phyloP scores from a whole-genome alignment of 1,140 invertebrate genomes.

The Papilio aristodemus region DNA sequence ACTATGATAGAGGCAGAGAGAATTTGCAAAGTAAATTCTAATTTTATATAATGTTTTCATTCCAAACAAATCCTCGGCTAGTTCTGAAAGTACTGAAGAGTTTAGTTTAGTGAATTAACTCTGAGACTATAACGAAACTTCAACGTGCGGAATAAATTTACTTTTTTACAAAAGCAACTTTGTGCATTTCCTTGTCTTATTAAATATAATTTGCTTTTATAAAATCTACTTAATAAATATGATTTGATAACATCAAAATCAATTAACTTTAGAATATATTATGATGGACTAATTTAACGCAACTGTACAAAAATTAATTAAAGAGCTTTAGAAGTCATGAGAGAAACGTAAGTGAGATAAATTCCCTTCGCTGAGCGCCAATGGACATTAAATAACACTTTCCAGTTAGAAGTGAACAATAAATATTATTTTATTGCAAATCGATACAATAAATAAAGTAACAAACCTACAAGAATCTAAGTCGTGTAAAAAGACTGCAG shows the following conservation, averaged over 20 bases:
- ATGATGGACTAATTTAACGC: no score
- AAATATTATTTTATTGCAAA: conserved; percentile 9
- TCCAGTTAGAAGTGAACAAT: background rate
- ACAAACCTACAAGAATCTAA: background rate
- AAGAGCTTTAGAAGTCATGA: background rate
- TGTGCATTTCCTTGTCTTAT: background rate
- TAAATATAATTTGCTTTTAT: background rate
- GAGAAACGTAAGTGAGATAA: background rate
- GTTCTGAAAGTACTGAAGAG: background rate
- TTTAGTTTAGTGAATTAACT: conserved; percentile 5
- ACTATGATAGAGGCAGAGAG: no score
- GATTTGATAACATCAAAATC: no score
- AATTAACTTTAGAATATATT: no score
- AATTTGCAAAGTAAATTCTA: no score
- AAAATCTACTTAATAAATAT: no score
- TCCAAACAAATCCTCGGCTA: no score
- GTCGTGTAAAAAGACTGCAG: background rate
- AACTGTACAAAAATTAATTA: background rate
- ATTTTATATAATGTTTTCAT: no score
- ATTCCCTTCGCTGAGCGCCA: background rate
- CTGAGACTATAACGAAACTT: background rate
- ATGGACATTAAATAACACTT: background rate
- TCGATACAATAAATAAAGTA: background rate
- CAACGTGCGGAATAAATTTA: background rate
- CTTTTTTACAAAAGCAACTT: background rate